Evolutionary conservation across 1,140 invertebrate genomes (phyloP).

Genomic region (Ostrea edulis): DNA sequence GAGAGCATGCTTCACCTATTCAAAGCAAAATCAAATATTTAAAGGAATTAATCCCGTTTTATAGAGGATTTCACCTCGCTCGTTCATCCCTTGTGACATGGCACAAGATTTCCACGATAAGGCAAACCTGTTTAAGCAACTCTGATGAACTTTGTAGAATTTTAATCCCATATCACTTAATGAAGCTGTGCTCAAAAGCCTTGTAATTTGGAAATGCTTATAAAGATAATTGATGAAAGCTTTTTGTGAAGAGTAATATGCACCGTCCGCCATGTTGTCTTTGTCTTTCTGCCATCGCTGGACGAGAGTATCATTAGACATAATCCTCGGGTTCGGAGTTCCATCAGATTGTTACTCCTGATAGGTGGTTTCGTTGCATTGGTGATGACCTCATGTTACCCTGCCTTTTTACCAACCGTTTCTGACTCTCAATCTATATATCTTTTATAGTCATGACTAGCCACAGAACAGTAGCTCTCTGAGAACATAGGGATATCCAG

Average conservation of each 20-base stretch:
- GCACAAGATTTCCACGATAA: neutral
- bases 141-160: neutral
- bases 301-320: slow-evolving; percentile 17
- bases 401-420: neutral
- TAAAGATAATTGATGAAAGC: slow-evolving; percentile 32
- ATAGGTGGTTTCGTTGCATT: slow-evolving; percentile 30
- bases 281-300: neutral
- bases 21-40: neutral
- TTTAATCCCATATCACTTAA: slow-evolving; percentile 17
- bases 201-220: slow-evolving; percentile 37
- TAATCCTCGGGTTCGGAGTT: slow-evolving; percentile 35
- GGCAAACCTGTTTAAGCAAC: neutral
- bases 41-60: neutral
- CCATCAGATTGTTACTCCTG: neutral
- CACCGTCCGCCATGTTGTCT: slow-evolving; percentile 21
- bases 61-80: neutral
- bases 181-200: slow-evolving; percentile 10
- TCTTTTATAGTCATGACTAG: neutral
- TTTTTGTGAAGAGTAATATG: slow-evolving; percentile 21
- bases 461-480: no score
- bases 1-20: neutral
- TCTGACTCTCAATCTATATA: neutral
- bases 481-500: no score
- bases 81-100: slow-evolving; percentile 6
- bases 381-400: slow-evolving; percentile 27